Conservation (phyloP, 2,888 invertebrate species). For the Limnephilus rhombicus region DNA sequence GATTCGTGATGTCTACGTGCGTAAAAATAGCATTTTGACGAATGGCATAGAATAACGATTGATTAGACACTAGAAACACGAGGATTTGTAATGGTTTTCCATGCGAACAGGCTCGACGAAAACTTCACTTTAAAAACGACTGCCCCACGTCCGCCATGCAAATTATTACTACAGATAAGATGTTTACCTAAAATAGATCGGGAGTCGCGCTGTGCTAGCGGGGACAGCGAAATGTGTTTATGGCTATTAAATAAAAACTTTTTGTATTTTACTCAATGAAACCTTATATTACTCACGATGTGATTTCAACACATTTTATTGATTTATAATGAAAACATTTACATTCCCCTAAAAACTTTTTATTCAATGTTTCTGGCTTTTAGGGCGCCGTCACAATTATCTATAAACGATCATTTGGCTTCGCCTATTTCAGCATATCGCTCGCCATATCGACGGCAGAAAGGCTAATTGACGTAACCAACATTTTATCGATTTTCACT, state of each 20-base stretch:
- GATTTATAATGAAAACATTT: no score
- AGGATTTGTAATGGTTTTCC: slow-evolving; percentile 44
- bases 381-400: no score
- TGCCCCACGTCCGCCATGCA: slow-evolving; percentile 78
- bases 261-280: neutral
- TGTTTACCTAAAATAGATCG: slow-evolving; percentile 54
- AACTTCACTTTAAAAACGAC: slow-evolving; percentile 72
- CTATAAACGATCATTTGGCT: no score
- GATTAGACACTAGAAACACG: slow-evolving; percentile 44
- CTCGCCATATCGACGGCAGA: no score
- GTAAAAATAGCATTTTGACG: slow-evolving; percentile 51
- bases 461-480: no score
- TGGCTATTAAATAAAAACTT: neutral
- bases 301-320: no score
- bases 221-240: neutral
- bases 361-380: no score
- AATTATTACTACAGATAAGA: slow-evolving; percentile 73
- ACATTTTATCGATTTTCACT: no score
- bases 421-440: no score
- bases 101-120: slow-evolving; percentile 65
- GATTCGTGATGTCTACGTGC: slow-evolving; percentile 41
- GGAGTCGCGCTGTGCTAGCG: neutral
- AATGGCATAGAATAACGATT: slow-evolving; percentile 3
- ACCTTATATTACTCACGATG: no score
- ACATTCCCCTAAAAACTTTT: no score